phyloP scores from a whole-genome alignment of 2,113 vertebrate genomes.

The Myrmecophaga tridactyla region DNA sequence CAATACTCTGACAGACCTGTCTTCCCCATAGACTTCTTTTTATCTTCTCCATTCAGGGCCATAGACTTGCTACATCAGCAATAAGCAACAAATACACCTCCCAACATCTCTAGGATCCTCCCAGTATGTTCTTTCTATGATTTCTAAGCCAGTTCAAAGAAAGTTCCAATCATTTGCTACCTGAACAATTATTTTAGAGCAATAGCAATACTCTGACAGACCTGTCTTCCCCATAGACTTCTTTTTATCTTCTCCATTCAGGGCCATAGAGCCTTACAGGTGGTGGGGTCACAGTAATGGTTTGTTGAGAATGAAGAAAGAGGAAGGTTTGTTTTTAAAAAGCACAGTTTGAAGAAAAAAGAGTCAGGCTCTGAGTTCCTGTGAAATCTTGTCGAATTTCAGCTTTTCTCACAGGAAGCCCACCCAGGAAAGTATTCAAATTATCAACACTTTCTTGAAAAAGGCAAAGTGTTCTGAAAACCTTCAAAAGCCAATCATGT shows the following conservation, averaged over 20 bases:
- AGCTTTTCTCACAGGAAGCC: neutral
- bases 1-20: neutral
- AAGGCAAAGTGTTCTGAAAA: neutral
- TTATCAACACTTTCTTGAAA: constrained; percentile 5
- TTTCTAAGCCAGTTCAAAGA: neutral
- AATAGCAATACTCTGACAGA: neutral
- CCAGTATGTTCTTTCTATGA: neutral
- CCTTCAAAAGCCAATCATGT: neutral
- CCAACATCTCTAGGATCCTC: neutral
- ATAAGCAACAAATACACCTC: neutral
- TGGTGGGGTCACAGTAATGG: neutral
- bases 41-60: no score
- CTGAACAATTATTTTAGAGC: neutral
- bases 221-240: neutral
- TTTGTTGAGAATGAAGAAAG: neutral
- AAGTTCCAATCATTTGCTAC: neutral
- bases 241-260: no score
- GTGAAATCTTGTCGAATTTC: neutral
- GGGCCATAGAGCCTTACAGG: neutral
- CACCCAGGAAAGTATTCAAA: neutral
- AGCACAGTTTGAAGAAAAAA: neutral
- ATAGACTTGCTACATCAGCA: neutral
- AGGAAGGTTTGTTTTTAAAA: constrained; percentile 34
- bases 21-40: neutral
- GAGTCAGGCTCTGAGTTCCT: neutral